Evolutionary conservation across 1,140 invertebrate genomes (phyloP), one percentile per base, ranked within the genome.

Genomic region (Drosophila persimilis): DNA sequence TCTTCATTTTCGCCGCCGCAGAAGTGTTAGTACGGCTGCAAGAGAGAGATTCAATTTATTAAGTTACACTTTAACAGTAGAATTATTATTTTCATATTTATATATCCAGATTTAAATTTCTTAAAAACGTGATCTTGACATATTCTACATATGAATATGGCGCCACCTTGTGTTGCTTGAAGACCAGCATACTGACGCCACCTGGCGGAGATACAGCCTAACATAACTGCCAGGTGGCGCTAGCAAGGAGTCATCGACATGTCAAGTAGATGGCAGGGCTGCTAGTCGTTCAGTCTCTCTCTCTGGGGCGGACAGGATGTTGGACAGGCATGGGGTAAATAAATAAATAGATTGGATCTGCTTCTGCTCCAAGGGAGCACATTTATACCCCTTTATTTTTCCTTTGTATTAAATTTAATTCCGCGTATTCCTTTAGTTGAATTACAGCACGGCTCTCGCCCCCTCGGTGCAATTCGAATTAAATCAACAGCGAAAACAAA

Each of bases 401-500:
- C 1, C 0, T 17, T 46, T 57, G 6, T 39, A 11, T 39, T 39
- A 13, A 39, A 39, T 39, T 11, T 39, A 39, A 13, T 39, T 39
- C 35, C 35, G 9, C 35, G 9, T 39, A 39, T 39, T 39, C 43
- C 17, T 13, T 53, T 53, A 53, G 61, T 66, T 66, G 15, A 66
- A 64, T 64, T 52, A 60, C 55, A 24, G 26, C 17, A 9, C 31
- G 4, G 3, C 35, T 4, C 11, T 4, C 35, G 3, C 35, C 11
- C 35, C 7, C 22, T 44, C 29, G 11, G 22, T 15, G n/a, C 15
- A 39, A 50, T 24, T 50, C 35, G 45, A 64, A 59, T 59, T 13
- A 41, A 56, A 55, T 69, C 50, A 11, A 20, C 9, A 53, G 35
- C 55, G 62, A 8, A 69, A 69, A 48, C 63, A 48, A 51, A 56